phyloP scores from a whole-genome alignment of 1,140 invertebrate species.

The Parasteatoda tepidariorum region DNA sequence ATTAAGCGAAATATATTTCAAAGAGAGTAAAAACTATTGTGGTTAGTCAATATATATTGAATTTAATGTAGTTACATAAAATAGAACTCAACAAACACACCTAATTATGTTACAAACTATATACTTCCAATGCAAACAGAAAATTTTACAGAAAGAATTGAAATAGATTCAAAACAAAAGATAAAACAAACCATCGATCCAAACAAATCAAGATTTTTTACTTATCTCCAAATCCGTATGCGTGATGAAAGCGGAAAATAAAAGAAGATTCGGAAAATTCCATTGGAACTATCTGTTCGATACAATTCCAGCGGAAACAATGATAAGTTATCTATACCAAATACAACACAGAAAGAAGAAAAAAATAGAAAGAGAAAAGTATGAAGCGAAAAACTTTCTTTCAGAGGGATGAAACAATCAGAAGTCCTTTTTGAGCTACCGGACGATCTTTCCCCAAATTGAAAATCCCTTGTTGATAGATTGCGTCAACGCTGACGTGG shows the following conservation, averaged over 20 bases:
- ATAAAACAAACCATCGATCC: too few species aligned
- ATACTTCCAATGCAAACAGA: too few species aligned
- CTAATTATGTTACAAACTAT: too few species aligned
- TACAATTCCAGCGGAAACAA: background rate
- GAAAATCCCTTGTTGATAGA: constrained; percentile 30
- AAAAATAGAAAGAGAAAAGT: background rate
- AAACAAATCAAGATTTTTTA: too few species aligned
- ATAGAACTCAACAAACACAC: too few species aligned
- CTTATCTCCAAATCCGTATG: too few species aligned
- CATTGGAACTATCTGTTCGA: background rate
- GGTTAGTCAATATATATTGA: too few species aligned
- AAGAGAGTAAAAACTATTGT: too few species aligned
- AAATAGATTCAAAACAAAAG: too few species aligned
- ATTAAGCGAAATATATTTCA: too few species aligned
- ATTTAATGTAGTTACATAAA: too few species aligned
- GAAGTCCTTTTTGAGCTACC: background rate
- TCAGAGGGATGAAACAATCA: constrained; percentile 29
- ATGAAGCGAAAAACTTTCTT: background rate
- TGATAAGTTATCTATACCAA: constrained; percentile 26
- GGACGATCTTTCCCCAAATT: constrained; percentile 13
- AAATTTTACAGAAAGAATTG: too few species aligned
- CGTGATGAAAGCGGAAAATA: background rate
- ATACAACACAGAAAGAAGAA: background rate
- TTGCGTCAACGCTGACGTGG: background rate
- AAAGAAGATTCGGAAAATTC: background rate